Conservation (phyloP, 2,888 invertebrate species). For the Acanthopleura granulata region DNA sequence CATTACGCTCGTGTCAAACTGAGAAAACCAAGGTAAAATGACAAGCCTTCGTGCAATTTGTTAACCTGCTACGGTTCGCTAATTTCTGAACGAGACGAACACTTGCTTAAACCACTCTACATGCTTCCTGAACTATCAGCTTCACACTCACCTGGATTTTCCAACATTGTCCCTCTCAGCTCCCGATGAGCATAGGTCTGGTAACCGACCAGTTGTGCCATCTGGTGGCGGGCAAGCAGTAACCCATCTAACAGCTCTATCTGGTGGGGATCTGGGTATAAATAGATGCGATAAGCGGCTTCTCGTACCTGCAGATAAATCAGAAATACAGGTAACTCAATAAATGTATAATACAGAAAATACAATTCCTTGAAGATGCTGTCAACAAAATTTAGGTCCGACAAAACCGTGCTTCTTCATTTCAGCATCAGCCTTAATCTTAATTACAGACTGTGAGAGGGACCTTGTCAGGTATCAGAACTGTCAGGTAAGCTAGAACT, state of each 20-base stretch:
- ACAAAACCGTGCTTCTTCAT: too few species aligned
- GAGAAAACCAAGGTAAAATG: background rate
- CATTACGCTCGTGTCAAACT: background rate
- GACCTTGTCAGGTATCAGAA: too few species aligned
- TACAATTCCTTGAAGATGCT: too few species aligned
- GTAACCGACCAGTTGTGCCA: conserved; percentile 92
- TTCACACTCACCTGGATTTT: conserved; percentile 75
- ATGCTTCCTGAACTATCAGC: background rate
- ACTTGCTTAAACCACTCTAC: background rate
- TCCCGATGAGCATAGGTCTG: conserved; percentile 89
- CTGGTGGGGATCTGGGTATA: conserved; percentile 84
- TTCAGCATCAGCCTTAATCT: too few species aligned
- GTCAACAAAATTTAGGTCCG: too few species aligned
- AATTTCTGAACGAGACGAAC: too few species aligned
- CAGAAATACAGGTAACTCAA: too few species aligned
- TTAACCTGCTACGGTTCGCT: too few species aligned
- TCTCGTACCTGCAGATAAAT: conserved; percentile 75
- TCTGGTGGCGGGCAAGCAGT: conserved; percentile 80
- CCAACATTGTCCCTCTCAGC: conserved; percentile 87
- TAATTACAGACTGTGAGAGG: too few species aligned
- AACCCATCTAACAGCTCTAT: conserved; percentile 81
- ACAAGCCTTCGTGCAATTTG: too few species aligned
- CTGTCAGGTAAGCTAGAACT: too few species aligned
- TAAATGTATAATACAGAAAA: too few species aligned
- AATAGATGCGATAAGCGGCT: conserved; percentile 87